Conservation (phyloP, 2,888 invertebrate species). For the Anticlea derivata region DNA sequence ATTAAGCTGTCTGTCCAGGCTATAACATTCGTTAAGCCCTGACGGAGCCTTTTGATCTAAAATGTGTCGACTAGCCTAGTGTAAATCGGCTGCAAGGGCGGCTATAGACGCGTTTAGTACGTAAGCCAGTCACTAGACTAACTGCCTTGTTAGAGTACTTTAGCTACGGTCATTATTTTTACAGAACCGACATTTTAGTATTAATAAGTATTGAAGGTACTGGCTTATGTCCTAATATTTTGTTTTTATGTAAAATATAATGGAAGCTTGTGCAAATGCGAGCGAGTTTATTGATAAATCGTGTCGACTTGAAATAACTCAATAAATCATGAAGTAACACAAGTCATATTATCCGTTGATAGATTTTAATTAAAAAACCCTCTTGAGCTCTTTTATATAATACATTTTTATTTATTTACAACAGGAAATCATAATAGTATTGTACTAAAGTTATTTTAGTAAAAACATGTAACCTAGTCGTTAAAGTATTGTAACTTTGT, state of each 20-base stretch:
- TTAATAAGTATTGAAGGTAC: constrained; percentile 1
- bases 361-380: too few species aligned
- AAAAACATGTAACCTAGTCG: constrained; percentile 33
- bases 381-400: too few species aligned
- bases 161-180: constrained; percentile 2
- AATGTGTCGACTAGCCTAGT: not conserved
- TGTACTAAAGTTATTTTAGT: constrained; percentile 4
- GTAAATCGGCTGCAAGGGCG: constrained; percentile 12
- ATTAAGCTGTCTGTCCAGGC: too few species aligned
- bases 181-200: constrained; percentile 11
- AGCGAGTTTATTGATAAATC: constrained; percentile 7
- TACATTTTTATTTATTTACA: not conserved
- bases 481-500: constrained; percentile 38
- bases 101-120: constrained; percentile 25
- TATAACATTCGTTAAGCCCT: too few species aligned
- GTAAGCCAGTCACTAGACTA: constrained; percentile 26
- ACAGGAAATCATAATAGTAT: not conserved
- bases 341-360: too few species aligned
- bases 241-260: not conserved
- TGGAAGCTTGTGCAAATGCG: constrained; percentile 2
- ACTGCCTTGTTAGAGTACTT: constrained; percentile 19
- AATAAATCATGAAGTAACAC: not conserved
- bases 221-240: constrained; percentile 18
- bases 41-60: too few species aligned
- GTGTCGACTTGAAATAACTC: constrained; percentile 22